Evolutionary conservation across 2,797 vertebrate genomes (phyloP), one percentile per base, ranked within the genome.

Genomic region (Catharus ustulatus): DNA sequence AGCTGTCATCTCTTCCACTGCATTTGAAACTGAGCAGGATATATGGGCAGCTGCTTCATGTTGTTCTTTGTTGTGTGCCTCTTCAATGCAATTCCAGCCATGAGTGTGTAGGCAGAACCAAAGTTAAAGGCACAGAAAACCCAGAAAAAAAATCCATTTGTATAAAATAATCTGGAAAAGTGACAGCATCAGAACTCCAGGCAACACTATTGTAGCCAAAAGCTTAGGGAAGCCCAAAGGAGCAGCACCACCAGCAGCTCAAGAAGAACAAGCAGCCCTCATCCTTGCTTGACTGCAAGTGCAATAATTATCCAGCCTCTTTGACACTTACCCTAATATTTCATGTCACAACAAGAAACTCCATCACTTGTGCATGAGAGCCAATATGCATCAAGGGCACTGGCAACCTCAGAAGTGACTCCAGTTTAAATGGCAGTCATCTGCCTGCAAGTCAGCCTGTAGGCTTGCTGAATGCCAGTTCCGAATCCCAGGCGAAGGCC

Each of bases 121-220:
- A 87, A 91, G 51, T 6, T 67, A 71, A 82, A 95, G 52, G 61
- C 46, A 71, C 14, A 62, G 64, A 90, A 92, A 82, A 66, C 21
- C 6, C 27, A 79, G 66, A 18, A 63, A 77, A 61, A 85, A 80
- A 72, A 75, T 30, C 5, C 19, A 43, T 3, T 27, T 62, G 29
- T 52, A 40, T 54, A 51, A 90, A 91, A 54, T 17, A 45, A 75
- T 24, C 10, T 67, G 45, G 38, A 66, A 29, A 76, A 71, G 40
- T 43, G 18, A 77, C 42, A 58, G 55, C 36, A 62, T 52, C 40
- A 34, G 26, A 24, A 46, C 12, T 38, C 34, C 38, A 59, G 73
- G 57, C 36, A 91, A 29, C 3, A 32, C 36, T 19, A 15, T 5
- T 36, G 63, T 16, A 36, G 42, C 11, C 74, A 58, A 68, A 87